Conservation (phyloP, 2,797 vertebrate species). For the Hippopotamyrus pictus region DNA sequence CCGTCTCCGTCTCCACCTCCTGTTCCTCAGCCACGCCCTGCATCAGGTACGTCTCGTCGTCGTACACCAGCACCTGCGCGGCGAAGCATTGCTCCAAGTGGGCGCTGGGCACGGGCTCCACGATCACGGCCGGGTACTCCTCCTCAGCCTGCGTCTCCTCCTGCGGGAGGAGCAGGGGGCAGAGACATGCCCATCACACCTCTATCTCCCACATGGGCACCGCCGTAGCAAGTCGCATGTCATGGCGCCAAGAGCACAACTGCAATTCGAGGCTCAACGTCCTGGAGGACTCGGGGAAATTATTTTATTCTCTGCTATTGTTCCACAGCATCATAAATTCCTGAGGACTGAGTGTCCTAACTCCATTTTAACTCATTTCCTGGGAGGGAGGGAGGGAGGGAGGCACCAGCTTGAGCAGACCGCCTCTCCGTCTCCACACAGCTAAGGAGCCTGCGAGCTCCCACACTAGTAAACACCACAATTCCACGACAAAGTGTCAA, state of each 20-base stretch:
- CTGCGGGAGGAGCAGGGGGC: conserved; percentile 3
- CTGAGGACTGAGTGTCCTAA: background rate
- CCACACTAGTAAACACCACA: background rate
- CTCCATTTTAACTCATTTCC: background rate
- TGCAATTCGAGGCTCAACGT: background rate
- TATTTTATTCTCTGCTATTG: background rate
- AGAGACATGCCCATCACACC: background rate
- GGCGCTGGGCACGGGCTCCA: conserved; percentile 79
- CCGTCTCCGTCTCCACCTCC: conserved; percentile 79
- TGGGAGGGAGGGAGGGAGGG: background rate
- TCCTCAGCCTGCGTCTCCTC: conserved; percentile 55
- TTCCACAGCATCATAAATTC: background rate
- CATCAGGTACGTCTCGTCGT: conserved; percentile 81
- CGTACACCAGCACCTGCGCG: conserved; percentile 79
- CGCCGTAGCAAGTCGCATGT: background rate
- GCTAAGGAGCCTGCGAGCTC: background rate
- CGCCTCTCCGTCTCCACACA: background rate
- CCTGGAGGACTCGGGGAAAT: background rate
- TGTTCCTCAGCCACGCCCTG: conserved; percentile 84
- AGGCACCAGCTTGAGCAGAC: background rate
- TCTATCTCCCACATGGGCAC: background rate
- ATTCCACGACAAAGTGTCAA: background rate
- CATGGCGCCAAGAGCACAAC: background rate
- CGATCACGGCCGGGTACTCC: conserved; percentile 79
- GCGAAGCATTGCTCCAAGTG: conserved; percentile 71